Evolutionary conservation across 2,888 invertebrate genomes (phyloP).

Genomic region (Salticus scenicus): DNA sequence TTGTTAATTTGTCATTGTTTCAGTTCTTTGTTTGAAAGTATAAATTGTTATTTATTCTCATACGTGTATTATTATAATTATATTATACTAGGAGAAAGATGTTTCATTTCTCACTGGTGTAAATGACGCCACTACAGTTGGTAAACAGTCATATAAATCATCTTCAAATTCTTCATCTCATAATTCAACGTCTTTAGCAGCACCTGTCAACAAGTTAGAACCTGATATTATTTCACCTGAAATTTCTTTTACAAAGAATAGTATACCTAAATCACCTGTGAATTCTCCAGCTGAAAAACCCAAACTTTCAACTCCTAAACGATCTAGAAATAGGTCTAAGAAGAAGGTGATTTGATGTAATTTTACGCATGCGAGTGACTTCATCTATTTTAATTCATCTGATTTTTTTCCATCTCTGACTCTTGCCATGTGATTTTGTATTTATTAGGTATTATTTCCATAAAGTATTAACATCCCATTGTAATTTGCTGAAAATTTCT

Average conservation of each 20-base stretch:
- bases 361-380: constrained; percentile 8
- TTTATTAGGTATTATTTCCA: background rate
- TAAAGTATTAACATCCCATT: background rate
- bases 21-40: too few relatives aligned
- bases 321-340: background rate
- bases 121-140: background rate
- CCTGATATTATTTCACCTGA: background rate
- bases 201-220: background rate
- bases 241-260: background rate
- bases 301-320: background rate
- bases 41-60: too few relatives aligned
- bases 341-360: constrained; percentile 11
- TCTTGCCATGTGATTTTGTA: background rate
- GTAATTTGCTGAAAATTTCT: background rate
- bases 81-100: background rate
- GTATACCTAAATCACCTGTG: background rate
- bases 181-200: background rate
- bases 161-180: background rate
- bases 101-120: background rate
- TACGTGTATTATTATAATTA: background rate
- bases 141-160: background rate
- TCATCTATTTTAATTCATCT: background rate
- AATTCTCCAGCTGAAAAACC: background rate
- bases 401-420: too few relatives aligned
- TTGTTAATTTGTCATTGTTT: too few relatives aligned